phyloP scores from a whole-genome alignment of 2,113 vertebrate genomes.

The Pomatostomus ruficeps region DNA sequence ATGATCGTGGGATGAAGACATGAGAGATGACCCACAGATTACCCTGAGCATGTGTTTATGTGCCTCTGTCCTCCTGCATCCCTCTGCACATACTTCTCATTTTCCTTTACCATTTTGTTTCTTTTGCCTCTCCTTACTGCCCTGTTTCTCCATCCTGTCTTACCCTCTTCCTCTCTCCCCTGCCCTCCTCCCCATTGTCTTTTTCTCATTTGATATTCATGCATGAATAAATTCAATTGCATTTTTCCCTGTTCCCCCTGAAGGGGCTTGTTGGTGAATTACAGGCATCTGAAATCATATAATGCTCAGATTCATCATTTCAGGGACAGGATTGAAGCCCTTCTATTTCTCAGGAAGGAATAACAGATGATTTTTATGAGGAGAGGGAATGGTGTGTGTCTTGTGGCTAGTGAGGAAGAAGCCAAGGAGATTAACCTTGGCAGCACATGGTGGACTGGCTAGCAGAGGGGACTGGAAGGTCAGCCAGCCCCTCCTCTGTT shows the following conservation, averaged over 20 bases:
- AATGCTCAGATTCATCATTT: slow-evolving; percentile 50
- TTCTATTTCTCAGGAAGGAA: background rate
- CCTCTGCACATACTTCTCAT: background rate
- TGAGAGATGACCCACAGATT: background rate
- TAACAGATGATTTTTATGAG: background rate
- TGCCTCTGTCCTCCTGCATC: background rate
- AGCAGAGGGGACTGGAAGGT: background rate
- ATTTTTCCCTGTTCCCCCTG: slow-evolving; percentile 47
- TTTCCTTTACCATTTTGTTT: background rate
- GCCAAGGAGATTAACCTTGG: background rate
- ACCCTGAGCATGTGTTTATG: background rate
- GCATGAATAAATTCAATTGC: slow-evolving; percentile 68
- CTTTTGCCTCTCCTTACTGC: background rate
- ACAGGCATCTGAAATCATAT: slow-evolving; percentile 51
- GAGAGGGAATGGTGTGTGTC: background rate
- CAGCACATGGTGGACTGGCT: background rate
- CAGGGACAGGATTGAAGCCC: background rate
- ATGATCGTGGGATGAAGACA: background rate
- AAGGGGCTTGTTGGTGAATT: slow-evolving; percentile 65
- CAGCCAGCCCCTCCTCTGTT: background rate
- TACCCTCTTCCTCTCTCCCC: background rate
- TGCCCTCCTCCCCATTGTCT: slow-evolving; percentile 36
- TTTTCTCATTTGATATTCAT: slow-evolving; percentile 65
- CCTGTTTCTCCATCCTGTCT: background rate
- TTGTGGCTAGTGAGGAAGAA: background rate